Evolutionary conservation across 2,113 vertebrate genomes (phyloP).

Genomic region (Scalopus aquaticus): DNA sequence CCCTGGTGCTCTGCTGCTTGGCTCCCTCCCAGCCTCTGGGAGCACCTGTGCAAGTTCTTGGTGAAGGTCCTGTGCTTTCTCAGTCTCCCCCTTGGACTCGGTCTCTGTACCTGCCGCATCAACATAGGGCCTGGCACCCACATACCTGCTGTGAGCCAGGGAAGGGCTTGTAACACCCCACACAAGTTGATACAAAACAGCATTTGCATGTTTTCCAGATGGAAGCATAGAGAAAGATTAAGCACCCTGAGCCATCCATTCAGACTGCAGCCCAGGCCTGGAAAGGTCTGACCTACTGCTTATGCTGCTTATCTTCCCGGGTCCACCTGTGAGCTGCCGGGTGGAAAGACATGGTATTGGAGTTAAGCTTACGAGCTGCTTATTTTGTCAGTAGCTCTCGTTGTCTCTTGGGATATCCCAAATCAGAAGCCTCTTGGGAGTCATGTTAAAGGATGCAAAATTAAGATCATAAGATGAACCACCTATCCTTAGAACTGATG

Average conservation of each 20-base stretch:
- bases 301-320: background rate
- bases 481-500: background rate
- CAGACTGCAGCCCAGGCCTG: background rate
- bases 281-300: too few relatives aligned
- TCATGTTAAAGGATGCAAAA: background rate
- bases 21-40: too few relatives aligned
- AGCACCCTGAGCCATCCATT: too few relatives aligned
- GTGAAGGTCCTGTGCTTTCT: background rate
- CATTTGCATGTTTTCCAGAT: background rate
- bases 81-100: background rate
- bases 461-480: background rate
- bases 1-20: background rate
- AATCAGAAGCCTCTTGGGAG: background rate
- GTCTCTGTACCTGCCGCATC: background rate
- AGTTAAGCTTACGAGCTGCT: background rate
- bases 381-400: background rate
- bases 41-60: background rate
- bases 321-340: background rate
- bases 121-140: background rate
- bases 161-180: background rate
- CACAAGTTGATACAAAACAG: background rate
- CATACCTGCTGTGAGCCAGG: background rate
- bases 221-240: background rate
- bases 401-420: background rate
- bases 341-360: background rate